A percentile compares a stretch with the other conserved stretches of the same genome.
phyloP scores from a whole-genome alignment of 2,113 vertebrate genomes.

The Misgurnus mizolepis region DNA sequence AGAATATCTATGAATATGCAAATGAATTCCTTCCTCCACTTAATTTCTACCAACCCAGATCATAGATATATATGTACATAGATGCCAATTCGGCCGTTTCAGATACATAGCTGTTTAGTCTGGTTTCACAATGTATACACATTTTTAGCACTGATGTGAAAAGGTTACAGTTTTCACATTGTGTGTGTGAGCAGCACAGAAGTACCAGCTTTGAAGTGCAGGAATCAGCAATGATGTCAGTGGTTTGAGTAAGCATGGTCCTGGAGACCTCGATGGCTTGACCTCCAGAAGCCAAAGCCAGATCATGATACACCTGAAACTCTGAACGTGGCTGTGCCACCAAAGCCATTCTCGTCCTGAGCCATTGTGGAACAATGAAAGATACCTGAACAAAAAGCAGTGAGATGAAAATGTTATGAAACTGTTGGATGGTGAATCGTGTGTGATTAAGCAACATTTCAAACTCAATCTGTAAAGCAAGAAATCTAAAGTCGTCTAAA shows the following conservation, averaged over 20 bases:
- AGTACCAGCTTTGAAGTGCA: constrained; percentile 74
- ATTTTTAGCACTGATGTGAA: too few relatives aligned
- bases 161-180: neutral
- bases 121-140: too few relatives aligned
- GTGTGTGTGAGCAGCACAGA: neutral
- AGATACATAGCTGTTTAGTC: too few relatives aligned
- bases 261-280: constrained; percentile 71
- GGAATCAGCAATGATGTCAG: constrained; percentile 70
- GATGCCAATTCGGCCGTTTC: too few relatives aligned
- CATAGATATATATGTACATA: too few relatives aligned
- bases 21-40: too few relatives aligned
- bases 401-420: neutral
- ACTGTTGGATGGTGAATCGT: neutral
- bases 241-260: constrained; percentile 63
- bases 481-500: too few relatives aligned
- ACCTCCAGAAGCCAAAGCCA: constrained; percentile 73
- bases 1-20: too few relatives aligned
- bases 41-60: too few relatives aligned
- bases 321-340: neutral
- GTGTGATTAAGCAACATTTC: too few relatives aligned
- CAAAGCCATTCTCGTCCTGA: constrained; percentile 33
- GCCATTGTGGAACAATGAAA: constrained; percentile 54
- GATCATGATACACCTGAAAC: constrained; percentile 60
- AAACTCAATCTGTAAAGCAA: too few relatives aligned
- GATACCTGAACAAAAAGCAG: constrained; percentile 60